Evolutionary conservation across 1,140 invertebrate genomes (phyloP), one percentile per base, ranked within the genome.

Genomic region (Ips nitidus): DNA sequence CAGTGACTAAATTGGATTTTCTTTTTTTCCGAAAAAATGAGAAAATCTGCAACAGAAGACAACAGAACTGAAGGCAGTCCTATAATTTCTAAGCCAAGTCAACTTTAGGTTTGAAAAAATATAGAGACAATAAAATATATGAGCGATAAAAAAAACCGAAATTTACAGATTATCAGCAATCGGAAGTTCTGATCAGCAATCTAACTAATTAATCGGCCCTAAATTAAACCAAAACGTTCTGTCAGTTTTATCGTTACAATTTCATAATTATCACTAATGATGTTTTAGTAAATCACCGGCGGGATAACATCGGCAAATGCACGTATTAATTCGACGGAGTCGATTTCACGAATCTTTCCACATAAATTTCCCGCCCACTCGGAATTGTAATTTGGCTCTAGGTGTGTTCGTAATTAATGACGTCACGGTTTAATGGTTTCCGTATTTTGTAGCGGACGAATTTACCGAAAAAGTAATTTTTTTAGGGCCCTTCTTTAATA

Each of bases 241-340:
- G 52, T 53, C 62, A 64, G 62, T 64, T 64, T 64, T 64, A 64
- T 64, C 52, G 38, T 53, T 64, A 40, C 62, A 40, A 56, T 64
- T 64, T 64, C 62, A 64, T 64, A 64, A 64, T 64, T 64, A 64
- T 43, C 62, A 22, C 22, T 55, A 64, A 64, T 64, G 62, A 64
- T 55, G 62, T 55, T 64, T 64, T 64, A 64, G 50, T 64, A 64
- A 64, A 64, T 64, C 50, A 64, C 41, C 6, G 45, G 7, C 45
- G 2, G 36, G 62, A 66, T 66, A 66, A 40, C 37, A 66, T 66
- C 53, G 52, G 37, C 47, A 42, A 55, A 55, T 55, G 41, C 22
- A 50, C 45, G 45, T 56, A 56, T 22, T 56, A 7, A 56, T 7
- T 22, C 38, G 37, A 37, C 45, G 37, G 53, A 39, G 7, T 56